Evolutionary conservation across 1,140 invertebrate genomes (phyloP), one percentile per base, ranked within the genome.

Genomic region (Hypothenemus hampei): DNA sequence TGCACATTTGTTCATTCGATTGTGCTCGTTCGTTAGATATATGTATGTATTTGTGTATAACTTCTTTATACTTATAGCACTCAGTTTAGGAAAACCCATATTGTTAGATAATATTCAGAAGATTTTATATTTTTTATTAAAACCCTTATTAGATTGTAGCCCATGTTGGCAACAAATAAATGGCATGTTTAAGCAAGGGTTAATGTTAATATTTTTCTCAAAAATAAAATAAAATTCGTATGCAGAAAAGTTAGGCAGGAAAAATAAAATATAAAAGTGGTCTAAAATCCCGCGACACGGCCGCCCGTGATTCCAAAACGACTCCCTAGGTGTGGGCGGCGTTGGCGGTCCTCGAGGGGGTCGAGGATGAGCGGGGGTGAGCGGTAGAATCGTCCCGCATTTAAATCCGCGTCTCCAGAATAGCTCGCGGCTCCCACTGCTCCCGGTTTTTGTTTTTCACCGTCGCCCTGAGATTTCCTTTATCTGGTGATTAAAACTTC

Each of bases 401-500:
- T 60, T 60, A 60, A 60, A 60, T 53, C 57, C 57, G 51, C 59
- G 57, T 61, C 59, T 61, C 59, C 59, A 56, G 55, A 61, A 61
- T 55, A 51, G 57, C 59, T 58, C 39, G 49, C 48, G 52, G 56
- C 50, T 53, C 59, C 57, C 57, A 55, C 56, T 50, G 58, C 58
- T 45, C 58, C 57, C 59, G 62, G 60, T 66, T 65, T 43, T 66
- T 65, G 63, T 66, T 65, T 66, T 66, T 65, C 65, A 66, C 59
- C 58, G 63, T 41, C 63, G 65, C 59, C 59, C 62, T 63, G 65
- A 67, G 64, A 67, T 67, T 67, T 67, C 63, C 62, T 67, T 65
- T 65, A 67, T 64, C 65, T 66, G 63, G 62, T 67, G 65, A 67
- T 67, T 67, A 67, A 67, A 67, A 65, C 63, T 67, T 67, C 63